Evolutionary conservation across 2,113 vertebrate species (phyloP).

Genomic region (Argyrosomus japonicus): DNA sequence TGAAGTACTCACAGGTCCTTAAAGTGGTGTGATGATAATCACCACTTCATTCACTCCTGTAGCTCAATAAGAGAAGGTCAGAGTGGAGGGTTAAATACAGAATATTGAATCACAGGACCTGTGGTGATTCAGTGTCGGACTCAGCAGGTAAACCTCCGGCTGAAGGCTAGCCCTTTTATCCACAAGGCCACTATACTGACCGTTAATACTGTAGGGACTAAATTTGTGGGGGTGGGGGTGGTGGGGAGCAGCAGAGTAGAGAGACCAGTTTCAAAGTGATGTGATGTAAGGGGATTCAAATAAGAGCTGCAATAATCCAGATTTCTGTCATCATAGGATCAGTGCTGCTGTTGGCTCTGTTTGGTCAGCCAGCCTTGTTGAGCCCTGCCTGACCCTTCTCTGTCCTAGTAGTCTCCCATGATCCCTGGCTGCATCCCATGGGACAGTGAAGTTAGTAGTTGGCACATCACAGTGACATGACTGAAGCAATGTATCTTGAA

Average conservation of each 20-base stretch:
- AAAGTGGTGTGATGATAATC: constrained; percentile 19
- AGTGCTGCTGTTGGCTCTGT: constrained; percentile 50
- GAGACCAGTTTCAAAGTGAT: constrained; percentile 42
- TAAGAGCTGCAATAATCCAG: constrained; percentile 73
- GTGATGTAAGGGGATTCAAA: constrained; percentile 76
- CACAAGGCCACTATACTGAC: not conserved
- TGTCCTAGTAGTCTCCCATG: constrained; percentile 49
- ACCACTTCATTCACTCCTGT: constrained; percentile 2
- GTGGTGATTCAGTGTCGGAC: not conserved
- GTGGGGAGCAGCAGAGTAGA: not conserved
- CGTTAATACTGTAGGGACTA: not conserved
- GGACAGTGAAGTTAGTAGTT: constrained; percentile 62
- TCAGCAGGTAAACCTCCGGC: not conserved
- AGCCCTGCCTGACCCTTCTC: constrained; percentile 32
- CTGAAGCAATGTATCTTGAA: constrained; percentile 42
- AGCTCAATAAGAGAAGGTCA: constrained; percentile 4
- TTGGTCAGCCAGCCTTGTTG: constrained; percentile 39
- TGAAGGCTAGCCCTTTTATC: constrained; percentile 1
- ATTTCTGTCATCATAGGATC: constrained; percentile 69
- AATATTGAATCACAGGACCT: not conserved
- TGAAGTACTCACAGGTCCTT: not conserved
- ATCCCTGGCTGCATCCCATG: constrained; percentile 43
- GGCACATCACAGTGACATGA: constrained; percentile 43
- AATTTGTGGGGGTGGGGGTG: not conserved
- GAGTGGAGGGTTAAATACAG: not conserved